Evolutionary conservation across 2,113 vertebrate genomes (phyloP).

Genomic region (Nanorana parkeri): DNA sequence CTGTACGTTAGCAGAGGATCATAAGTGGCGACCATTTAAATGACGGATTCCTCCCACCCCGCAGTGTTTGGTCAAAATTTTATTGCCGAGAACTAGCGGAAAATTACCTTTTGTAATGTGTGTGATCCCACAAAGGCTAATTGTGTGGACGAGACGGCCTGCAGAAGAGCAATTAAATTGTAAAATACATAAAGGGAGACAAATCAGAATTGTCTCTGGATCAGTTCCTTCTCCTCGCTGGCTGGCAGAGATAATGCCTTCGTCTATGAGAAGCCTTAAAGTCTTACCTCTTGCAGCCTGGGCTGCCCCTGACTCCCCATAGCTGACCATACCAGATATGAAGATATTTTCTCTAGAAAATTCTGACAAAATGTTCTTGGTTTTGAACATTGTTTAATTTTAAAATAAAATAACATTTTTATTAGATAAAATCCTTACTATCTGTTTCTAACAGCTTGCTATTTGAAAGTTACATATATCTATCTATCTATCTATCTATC

Average conservation of each 20-base stretch:
- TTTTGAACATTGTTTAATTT: no score
- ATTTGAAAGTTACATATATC: no score
- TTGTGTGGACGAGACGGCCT: constrained; percentile 53
- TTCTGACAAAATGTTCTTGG: no score
- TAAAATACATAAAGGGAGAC: constrained; percentile 50
- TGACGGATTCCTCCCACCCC: constrained; percentile 56
- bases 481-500: no score
- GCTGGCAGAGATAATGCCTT: constrained; percentile 1
- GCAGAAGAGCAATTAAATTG: constrained; percentile 49
- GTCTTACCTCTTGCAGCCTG: not conserved
- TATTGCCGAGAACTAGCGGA: constrained; percentile 47
- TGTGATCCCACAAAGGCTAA: constrained; percentile 49
- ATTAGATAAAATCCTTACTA: no score
- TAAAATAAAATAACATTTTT: no score
- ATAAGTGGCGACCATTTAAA: constrained; percentile 65
- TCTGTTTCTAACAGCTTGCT: no score
- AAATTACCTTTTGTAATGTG: constrained; percentile 51
- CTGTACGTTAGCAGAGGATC: constrained; percentile 42
- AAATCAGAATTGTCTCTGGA: constrained; percentile 38
- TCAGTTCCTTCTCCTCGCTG: constrained; percentile 20
- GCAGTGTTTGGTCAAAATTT: constrained; percentile 54
- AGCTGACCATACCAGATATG: no score
- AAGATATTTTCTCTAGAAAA: no score
- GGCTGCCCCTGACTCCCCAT: not conserved
- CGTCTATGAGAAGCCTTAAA: constrained; percentile 1